Base-by-base conservation (phyloP, 2,797 vertebrate species). In the Oceanodroma leucorhoa region DNA sequence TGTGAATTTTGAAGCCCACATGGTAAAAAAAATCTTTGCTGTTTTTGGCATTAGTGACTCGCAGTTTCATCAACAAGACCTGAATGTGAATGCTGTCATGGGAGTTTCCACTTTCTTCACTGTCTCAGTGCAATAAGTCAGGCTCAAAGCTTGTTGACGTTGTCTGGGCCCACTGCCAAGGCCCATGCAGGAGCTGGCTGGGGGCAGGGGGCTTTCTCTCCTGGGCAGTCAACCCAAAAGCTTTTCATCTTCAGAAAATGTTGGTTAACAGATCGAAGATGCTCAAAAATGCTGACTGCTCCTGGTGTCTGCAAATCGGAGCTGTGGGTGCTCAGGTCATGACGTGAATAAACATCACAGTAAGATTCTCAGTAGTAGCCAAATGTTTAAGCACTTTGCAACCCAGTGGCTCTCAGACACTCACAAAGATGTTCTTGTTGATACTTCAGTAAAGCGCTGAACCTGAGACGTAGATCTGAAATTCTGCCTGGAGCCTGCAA, bases 1-100 rank as follows among this genome's bases (percentile, higher is more conserved):
- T 9, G 10, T 7, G 79, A 82, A 70, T 90, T 86, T 83, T 90
- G 87, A 92, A 73, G 91, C 29, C 32, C 26, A 48, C 54, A 70
- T 32, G 43, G 58, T 84, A 29, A n/a, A 90, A 69, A n/a, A 41
- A 65, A 40, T 20, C 48, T 94, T 60, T 84, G 54, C 69, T 96
- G 43, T 1, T 90, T 88, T 92, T 96, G 82, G 89, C 87, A 83
- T 75, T 87, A 86, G 62, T 48, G 46, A 58, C 79, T 80, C 27
- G 34, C 87, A 91, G 89, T 90, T 96, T 96, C 62, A 91, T 88
- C 82, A 93, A 91, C 82, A 72, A 71, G 87, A 92, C 79, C 65
- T 75, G 89, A 93, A 93, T 85, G 61, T 66, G 94, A 91, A 81
- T 83, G 79, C 30, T 87, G 89, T 87, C 84, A 93, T 70, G 89